Conservation (phyloP, 2,888 invertebrate genomes). For the Caenorhabditis virilis region DNA sequence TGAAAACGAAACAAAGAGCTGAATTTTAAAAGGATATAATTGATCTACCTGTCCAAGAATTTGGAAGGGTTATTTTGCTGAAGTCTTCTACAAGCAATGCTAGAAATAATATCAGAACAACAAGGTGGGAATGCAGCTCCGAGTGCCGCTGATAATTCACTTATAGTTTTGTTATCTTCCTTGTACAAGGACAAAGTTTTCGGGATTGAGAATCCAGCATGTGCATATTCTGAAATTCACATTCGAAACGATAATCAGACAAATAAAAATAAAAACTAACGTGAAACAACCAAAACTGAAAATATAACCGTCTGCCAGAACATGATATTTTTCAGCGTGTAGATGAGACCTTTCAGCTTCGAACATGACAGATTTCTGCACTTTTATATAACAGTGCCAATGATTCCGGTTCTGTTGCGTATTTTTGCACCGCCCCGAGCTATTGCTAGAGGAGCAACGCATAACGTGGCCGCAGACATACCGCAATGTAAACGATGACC, state of each 20-base stretch:
- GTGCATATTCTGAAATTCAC: slow-evolving; percentile 11
- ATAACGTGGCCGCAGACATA: too few species aligned
- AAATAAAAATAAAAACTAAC: slow-evolving; percentile 9
- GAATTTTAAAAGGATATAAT: neutral
- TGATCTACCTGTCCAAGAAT: slow-evolving; percentile 48
- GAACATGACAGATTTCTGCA: slow-evolving; percentile 17
- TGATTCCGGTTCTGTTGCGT: slow-evolving; percentile 39
- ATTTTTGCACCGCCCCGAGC: too few species aligned
- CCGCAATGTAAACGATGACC: too few species aligned
- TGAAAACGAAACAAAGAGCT: slow-evolving; percentile 11
- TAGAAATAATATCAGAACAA: slow-evolving; percentile 53
- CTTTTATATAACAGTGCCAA: slow-evolving; percentile 40
- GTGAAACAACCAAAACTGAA: too few species aligned
- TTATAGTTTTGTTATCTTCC: slow-evolving; percentile 26
- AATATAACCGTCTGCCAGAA: too few species aligned
- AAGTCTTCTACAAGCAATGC: slow-evolving; percentile 55
- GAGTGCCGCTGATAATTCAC: slow-evolving; percentile 43
- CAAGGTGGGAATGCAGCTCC: slow-evolving; percentile 53
- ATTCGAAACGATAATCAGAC: slow-evolving; percentile 9
- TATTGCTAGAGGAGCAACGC: too few species aligned
- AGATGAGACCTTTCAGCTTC: neutral
- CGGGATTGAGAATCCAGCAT: slow-evolving; percentile 32
- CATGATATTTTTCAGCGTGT: too few species aligned
- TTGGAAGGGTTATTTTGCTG: slow-evolving; percentile 45
- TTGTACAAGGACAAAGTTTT: slow-evolving; percentile 17